Evolutionary conservation across 2,888 invertebrate species (phyloP).

Genomic region (Physocephala rufipes): DNA sequence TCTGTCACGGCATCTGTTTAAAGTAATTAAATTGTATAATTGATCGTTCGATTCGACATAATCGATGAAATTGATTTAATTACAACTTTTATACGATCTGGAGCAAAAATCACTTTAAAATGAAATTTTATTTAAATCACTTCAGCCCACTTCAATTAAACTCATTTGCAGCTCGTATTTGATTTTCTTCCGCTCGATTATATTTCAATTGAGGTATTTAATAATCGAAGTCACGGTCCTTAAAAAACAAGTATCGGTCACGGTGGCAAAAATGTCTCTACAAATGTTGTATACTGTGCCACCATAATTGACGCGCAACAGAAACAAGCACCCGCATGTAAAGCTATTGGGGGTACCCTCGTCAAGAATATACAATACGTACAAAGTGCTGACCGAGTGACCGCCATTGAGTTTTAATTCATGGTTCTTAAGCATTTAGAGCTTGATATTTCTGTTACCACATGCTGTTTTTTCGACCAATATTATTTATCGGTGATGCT

Average conservation of each 20-base stretch:
- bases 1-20: no score
- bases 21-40: no score
- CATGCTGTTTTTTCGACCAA: no score
- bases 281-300: no score
- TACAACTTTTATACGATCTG: no score
- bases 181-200: not conserved
- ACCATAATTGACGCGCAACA: not conserved
- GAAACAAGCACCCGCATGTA: constrained; percentile 10
- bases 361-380: not conserved
- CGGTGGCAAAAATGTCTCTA: not conserved
- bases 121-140: not conserved
- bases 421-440: not conserved
- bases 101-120: not conserved
- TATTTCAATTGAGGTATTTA: not conserved
- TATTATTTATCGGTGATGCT: not conserved
- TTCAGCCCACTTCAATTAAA: not conserved
- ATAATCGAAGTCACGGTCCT: constrained; percentile 5
- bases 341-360: not conserved
- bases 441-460: not conserved
- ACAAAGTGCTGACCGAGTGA: constrained; percentile 6
- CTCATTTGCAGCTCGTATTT: not conserved
- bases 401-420: constrained; percentile 20
- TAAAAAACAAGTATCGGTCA: not conserved
- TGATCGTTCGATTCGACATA: no score
- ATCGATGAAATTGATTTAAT: no score